Conservation (phyloP, 2,113 vertebrate species). For the Bubalus kerabau region DNA sequence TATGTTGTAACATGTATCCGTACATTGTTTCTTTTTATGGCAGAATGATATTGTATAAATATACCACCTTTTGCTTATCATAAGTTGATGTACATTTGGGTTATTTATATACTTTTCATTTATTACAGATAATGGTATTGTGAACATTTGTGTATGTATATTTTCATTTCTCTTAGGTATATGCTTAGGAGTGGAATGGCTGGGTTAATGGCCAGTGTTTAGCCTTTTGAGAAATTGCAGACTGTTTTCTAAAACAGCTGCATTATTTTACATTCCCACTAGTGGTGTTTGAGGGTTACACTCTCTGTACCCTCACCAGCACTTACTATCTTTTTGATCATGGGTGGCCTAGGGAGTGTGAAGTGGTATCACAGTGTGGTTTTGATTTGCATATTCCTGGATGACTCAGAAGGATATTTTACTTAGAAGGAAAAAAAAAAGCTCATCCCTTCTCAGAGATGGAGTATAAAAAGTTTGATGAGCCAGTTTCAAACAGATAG, state of each 20-base stretch:
- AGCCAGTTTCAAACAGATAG: slow-evolving; percentile 9
- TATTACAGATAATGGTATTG: not conserved
- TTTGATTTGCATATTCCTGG: slow-evolving; percentile 34
- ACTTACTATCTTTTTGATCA: not conserved
- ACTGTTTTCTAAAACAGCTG: not conserved
- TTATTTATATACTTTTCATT: not conserved
- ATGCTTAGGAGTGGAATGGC: not conserved
- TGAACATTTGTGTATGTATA: slow-evolving; percentile 1
- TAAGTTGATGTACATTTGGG: not conserved
- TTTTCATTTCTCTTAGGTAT: slow-evolving; percentile 27
- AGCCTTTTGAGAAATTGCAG: slow-evolving; percentile 22
- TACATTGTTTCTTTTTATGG: not conserved
- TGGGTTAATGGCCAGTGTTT: not conserved
- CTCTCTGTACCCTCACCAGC: not conserved
- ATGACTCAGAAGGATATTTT: not conserved
- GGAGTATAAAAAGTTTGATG: not conserved
- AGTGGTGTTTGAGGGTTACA: not conserved
- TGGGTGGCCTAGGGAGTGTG: not conserved
- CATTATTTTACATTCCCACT: not conserved
- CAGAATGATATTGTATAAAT: not conserved
- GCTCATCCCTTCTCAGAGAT: not conserved
- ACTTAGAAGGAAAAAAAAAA: slow-evolving; percentile 8
- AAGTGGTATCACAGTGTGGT: not conserved
- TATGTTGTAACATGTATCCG: not conserved
- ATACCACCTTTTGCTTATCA: not conserved